A percentile compares a stretch with the other conserved stretches of the same genome.
Conservation (phyloP, 2,113 vertebrate species). For the Callionymus lyra region DNA sequence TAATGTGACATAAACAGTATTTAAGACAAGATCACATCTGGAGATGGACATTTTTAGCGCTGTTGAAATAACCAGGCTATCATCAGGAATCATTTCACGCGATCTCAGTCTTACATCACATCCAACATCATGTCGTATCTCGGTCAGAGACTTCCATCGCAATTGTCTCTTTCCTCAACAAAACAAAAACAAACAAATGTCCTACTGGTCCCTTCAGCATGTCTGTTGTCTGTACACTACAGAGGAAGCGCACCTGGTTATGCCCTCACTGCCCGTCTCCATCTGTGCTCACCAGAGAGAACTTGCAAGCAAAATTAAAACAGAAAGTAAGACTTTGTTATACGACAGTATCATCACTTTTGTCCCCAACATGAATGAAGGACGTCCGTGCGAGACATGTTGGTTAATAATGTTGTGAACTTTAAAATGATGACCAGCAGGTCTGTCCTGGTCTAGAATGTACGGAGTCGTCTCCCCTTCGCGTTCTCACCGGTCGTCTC, state of each 20-base stretch:
- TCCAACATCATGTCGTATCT: too few species aligned
- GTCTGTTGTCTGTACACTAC: slow-evolving; percentile 74
- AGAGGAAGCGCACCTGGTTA: slow-evolving; percentile 76
- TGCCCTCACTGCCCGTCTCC: slow-evolving; percentile 76
- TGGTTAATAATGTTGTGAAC: slow-evolving; percentile 30
- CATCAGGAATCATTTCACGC: slow-evolving; percentile 54
- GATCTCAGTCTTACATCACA: slow-evolving; percentile 45
- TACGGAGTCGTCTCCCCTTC: slow-evolving; percentile 24
- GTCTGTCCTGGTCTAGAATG: slow-evolving; percentile 38
- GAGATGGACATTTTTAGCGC: slow-evolving; percentile 48
- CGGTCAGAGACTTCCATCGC: slow-evolving; percentile 50
- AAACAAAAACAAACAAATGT: slow-evolving; percentile 43
- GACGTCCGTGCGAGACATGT: slow-evolving; percentile 44
- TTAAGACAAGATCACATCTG: slow-evolving; percentile 11
- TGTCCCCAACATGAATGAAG: slow-evolving; percentile 41
- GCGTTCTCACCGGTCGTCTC: slow-evolving; percentile 25
- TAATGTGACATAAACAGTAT: slow-evolving; percentile 1
- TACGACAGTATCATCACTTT: slow-evolving; percentile 59
- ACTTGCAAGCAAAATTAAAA: slow-evolving; percentile 78
- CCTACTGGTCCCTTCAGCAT: slow-evolving; percentile 66
- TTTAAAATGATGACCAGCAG: too few species aligned
- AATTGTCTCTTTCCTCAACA: slow-evolving; percentile 50
- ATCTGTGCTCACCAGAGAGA: slow-evolving; percentile 79
- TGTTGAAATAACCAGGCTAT: slow-evolving; percentile 32
- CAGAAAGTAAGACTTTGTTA: slow-evolving; percentile 75